Conservation (phyloP, 1,140 invertebrate species). For the Lucilia sericata region DNA sequence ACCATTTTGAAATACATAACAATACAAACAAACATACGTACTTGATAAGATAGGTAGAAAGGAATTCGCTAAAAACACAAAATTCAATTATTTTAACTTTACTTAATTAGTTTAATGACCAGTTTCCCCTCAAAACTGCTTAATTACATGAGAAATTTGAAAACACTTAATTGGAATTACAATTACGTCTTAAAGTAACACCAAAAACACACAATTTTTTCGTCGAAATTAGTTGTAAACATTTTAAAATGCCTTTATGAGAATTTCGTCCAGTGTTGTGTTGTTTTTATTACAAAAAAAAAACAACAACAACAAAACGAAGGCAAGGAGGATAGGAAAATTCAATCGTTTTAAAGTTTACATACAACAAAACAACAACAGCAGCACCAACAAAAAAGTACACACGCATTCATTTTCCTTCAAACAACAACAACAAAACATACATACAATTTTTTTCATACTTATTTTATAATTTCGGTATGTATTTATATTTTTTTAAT, state of each 20-base stretch:
- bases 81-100: too few species aligned
- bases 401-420: slow-evolving; percentile 9
- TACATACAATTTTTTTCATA: neutral
- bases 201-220: too few species aligned
- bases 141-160: too few species aligned
- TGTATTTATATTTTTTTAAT: neutral
- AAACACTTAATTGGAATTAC: neutral
- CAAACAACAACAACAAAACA: neutral
- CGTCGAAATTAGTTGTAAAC: too few species aligned
- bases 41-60: too few species aligned
- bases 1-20: too few species aligned
- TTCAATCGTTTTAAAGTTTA: slow-evolving; percentile 7
- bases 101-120: too few species aligned
- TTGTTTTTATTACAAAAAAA: neutral
- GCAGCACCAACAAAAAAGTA: neutral
- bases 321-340: neutral
- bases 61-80: too few species aligned
- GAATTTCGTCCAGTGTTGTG: slow-evolving; percentile 8
- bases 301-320: neutral
- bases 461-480: slow-evolving; percentile 12
- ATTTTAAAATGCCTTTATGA: neutral
- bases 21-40: too few species aligned
- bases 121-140: too few species aligned
- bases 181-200: neutral
- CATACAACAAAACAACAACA: neutral